Evolutionary conservation across 2,888 invertebrate genomes (phyloP).

Genomic region (Melanotus villosus): DNA sequence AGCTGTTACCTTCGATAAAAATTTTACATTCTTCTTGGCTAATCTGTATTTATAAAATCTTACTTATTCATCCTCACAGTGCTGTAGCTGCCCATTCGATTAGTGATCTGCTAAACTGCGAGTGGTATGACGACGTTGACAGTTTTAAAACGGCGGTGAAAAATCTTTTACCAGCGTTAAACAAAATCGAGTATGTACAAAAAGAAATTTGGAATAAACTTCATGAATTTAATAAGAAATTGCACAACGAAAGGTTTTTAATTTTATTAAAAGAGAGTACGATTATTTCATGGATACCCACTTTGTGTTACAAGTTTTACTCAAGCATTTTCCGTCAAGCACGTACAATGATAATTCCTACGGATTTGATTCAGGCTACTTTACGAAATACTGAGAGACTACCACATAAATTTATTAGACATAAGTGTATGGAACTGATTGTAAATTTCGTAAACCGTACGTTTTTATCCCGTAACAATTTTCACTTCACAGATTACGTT

Average conservation of each 20-base stretch:
- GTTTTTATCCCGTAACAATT: conserved; percentile 9
- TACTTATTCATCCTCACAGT: conserved; percentile 58
- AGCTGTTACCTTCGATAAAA: conserved; percentile 61
- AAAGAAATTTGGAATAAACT: conserved; percentile 45
- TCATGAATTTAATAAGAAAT: conserved; percentile 45
- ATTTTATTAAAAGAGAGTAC: conserved; percentile 52
- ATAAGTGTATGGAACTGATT: conserved; percentile 48
- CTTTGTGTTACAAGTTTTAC: conserved; percentile 55
- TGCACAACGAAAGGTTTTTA: conserved; percentile 46
- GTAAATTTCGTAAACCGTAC: conserved; percentile 27
- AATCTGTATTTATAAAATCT: conserved; percentile 56
- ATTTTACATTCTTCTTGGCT: conserved; percentile 57
- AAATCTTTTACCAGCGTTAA: conserved; percentile 52
- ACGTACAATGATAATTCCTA: not conserved
- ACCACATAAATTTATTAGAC: conserved; percentile 57
- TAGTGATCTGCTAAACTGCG: conserved; percentile 42
- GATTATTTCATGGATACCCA: conserved; percentile 54
- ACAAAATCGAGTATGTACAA: conserved; percentile 53
- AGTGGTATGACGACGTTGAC: conserved; percentile 20
- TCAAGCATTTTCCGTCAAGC: not conserved
- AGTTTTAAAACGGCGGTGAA: conserved; percentile 39
- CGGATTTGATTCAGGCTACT: conserved; percentile 26
- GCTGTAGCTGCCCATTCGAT: conserved; percentile 50
- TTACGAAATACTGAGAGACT: too few relatives aligned
- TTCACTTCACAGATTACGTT: conserved; percentile 20